A percentile compares a stretch with the other conserved stretches of the same genome.
Conservation (phyloP, 2,113 vertebrate genomes). For the Oceanodroma tethys region DNA sequence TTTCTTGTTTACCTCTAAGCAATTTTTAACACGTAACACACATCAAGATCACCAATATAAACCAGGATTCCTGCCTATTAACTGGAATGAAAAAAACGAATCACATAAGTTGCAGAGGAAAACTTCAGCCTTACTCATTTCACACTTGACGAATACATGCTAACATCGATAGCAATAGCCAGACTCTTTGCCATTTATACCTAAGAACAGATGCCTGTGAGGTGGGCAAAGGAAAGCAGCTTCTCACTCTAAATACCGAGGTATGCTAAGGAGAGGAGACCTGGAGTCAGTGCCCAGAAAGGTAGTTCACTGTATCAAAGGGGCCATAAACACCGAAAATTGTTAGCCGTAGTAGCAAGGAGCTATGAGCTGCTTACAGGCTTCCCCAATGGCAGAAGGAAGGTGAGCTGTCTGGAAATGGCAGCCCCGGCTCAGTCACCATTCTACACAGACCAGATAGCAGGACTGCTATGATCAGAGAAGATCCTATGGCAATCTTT, state of each 20-base stretch:
- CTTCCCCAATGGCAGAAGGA: background rate
- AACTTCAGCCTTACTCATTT: background rate
- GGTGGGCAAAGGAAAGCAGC: background rate
- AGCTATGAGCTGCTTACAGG: background rate
- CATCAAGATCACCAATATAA: background rate
- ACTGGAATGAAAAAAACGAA: background rate
- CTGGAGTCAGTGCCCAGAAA: background rate
- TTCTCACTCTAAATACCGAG: background rate
- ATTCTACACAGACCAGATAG: background rate
- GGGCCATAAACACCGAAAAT: no score
- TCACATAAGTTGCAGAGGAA: background rate
- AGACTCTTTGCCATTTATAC: background rate
- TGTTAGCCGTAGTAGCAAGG: rapidly evolving
- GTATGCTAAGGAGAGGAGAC: background rate
- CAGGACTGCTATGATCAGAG: background rate
- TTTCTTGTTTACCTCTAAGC: background rate
- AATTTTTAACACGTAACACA: background rate
- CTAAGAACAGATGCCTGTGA: background rate
- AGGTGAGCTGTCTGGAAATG: background rate
- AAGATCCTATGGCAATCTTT: background rate
- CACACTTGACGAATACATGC: background rate
- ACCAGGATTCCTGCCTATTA: background rate
- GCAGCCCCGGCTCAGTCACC: background rate
- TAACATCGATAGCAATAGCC: rapidly evolving
- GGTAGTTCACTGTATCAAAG: background rate